Evolutionary conservation across 1,140 invertebrate species (phyloP).

Genomic region (Drosophila ananassae): DNA sequence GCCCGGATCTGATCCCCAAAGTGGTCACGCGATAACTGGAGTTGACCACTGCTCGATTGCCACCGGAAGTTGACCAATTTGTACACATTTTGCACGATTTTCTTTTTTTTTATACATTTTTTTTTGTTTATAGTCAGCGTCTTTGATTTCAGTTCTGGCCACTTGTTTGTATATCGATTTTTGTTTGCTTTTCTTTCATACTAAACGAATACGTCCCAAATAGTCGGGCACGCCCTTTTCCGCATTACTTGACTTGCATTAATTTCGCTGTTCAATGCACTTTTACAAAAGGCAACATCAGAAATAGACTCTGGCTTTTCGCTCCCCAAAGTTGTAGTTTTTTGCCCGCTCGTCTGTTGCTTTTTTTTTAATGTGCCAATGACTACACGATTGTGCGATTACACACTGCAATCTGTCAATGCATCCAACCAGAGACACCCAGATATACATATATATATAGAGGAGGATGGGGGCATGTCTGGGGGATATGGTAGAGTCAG

Average conservation of each 20-base stretch:
- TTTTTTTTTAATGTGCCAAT: conserved; percentile 71
- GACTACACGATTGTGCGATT: conserved; percentile 80
- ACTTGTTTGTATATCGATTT: conserved; percentile 44
- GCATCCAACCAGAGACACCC: conserved; percentile 69
- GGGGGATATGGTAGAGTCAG: conserved; percentile 7
- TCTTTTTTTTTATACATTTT: conserved; percentile 7
- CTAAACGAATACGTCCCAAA: conserved; percentile 49
- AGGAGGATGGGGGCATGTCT: not conserved
- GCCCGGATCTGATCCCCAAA: conserved; percentile 16
- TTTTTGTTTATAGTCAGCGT: conserved; percentile 36
- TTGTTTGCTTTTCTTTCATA: conserved; percentile 36
- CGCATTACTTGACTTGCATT: conserved; percentile 76
- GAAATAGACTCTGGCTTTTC: conserved; percentile 54
- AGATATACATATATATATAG: conserved; percentile 17
- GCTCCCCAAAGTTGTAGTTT: conserved; percentile 22
- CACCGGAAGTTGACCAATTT: conserved; percentile 66
- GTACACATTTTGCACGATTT: conserved; percentile 65
- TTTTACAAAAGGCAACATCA: conserved; percentile 70
- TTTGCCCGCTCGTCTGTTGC: not conserved
- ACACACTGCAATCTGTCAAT: conserved; percentile 76
- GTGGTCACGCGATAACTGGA: conserved; percentile 55
- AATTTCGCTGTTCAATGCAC: conserved; percentile 79
- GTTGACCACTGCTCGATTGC: conserved; percentile 30
- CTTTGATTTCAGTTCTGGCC: conserved; percentile 58
- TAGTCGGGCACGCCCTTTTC: conserved; percentile 70